Evolutionary conservation across 2,888 invertebrate species (phyloP).

Genomic region (Lingula anatina): DNA sequence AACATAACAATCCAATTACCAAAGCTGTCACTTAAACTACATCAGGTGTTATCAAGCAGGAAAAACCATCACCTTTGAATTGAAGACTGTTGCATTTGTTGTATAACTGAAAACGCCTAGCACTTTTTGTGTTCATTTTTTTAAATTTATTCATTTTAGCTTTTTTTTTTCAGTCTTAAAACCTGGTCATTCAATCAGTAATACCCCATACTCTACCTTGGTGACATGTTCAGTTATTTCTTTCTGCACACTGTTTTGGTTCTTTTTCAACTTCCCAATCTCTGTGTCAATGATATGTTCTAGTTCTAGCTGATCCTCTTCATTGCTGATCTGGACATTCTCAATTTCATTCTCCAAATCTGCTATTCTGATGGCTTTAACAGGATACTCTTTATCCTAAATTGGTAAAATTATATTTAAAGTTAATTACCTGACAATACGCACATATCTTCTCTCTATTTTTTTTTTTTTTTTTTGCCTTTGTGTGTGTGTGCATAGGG

Average conservation of each 20-base stretch:
- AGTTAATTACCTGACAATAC: background rate
- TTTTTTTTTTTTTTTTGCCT: background rate
- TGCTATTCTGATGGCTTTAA: constrained; percentile 45
- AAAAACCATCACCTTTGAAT: too few relatives aligned
- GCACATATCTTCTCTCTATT: background rate
- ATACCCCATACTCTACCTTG: constrained; percentile 21
- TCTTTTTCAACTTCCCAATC: constrained; percentile 36
- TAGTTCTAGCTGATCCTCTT: constrained; percentile 44
- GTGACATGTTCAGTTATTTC: constrained; percentile 31
- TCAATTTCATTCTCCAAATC: constrained; percentile 44
- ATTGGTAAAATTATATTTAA: background rate
- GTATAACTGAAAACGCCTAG: too few relatives aligned
- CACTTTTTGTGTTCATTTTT: too few relatives aligned
- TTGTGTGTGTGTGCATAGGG: background rate
- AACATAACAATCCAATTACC: too few relatives aligned
- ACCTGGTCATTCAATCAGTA: too few relatives aligned
- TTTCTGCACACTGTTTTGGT: constrained; percentile 21
- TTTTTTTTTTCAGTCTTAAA: too few relatives aligned
- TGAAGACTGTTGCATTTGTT: too few relatives aligned
- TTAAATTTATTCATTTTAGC: too few relatives aligned
- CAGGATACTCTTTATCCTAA: constrained; percentile 50
- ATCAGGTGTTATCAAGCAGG: too few relatives aligned
- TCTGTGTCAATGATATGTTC: constrained; percentile 42
- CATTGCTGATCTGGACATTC: constrained; percentile 29
- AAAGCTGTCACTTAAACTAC: too few relatives aligned